Percentiles rank a stretch among this genome's conserved stretches.
Conservation (phyloP, 2,113 vertebrate genomes). For the Rostratula benghalensis region DNA sequence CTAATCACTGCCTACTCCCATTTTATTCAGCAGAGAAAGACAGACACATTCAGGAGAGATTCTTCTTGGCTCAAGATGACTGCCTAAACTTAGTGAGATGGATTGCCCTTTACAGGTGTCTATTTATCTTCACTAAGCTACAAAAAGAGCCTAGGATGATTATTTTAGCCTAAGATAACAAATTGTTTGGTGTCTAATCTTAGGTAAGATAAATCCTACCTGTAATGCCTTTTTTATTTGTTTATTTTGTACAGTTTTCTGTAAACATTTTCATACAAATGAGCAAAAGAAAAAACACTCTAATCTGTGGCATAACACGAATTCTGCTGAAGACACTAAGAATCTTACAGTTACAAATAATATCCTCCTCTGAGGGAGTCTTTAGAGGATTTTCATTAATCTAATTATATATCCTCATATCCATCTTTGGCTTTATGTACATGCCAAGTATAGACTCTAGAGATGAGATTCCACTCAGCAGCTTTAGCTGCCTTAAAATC, state of each 20-base stretch:
- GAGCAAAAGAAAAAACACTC: background rate
- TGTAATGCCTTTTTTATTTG: background rate
- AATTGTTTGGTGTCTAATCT: background rate
- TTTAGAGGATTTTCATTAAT: constrained; percentile 10
- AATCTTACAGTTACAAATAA: background rate
- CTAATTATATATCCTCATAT: constrained; percentile 6
- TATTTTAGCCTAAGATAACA: background rate
- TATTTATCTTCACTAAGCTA: constrained; percentile 31
- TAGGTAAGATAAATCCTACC: background rate
- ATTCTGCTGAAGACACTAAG: background rate
- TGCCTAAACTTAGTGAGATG: background rate
- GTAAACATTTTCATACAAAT: background rate
- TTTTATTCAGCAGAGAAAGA: background rate
- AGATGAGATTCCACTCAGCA: background rate
- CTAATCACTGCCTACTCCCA: background rate
- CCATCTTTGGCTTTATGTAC: background rate
- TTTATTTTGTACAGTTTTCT: background rate
- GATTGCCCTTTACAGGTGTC: background rate
- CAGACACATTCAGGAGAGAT: background rate
- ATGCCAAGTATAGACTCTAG: background rate
- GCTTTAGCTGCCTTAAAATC: background rate
- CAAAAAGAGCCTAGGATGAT: background rate
- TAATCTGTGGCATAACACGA: background rate
- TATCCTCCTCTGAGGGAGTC: background rate
- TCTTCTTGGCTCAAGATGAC: background rate